phyloP scores from a whole-genome alignment of 2,113 vertebrate genomes.

The Antidorcas marsupialis region DNA sequence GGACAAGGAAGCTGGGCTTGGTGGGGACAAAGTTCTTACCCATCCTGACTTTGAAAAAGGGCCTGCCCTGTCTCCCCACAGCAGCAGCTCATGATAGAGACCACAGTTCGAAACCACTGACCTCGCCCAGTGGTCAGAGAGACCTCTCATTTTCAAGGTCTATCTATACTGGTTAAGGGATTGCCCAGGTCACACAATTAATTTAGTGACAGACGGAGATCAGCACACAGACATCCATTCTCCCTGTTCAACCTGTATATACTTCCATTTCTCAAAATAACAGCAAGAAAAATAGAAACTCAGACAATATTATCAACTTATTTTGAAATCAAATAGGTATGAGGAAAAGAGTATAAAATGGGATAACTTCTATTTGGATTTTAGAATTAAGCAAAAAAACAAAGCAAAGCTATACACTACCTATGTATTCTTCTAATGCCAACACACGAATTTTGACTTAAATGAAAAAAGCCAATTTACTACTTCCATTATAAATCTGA shows the following conservation, averaged over 20 bases:
- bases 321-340: constrained; percentile 20
- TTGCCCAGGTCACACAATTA: too few relatives aligned
- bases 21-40: not conserved
- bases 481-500: not conserved
- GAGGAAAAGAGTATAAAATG: not conserved
- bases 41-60: too few relatives aligned
- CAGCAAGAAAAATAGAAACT: not conserved
- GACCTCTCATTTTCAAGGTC: too few relatives aligned
- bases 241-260: not conserved
- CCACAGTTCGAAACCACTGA: too few relatives aligned
- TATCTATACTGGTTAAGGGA: too few relatives aligned
- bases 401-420: not conserved
- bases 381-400: not conserved
- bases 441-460: not conserved
- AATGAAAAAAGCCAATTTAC: not conserved
- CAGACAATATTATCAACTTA: not conserved
- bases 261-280: constrained; percentile 23
- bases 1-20: not conserved
- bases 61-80: too few relatives aligned
- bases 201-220: not conserved
- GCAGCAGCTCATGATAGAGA: too few relatives aligned
- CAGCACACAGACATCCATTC: not conserved
- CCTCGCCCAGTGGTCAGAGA: too few relatives aligned
- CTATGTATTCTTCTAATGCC: not conserved
- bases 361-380: not conserved